A percentile compares a stretch with the other conserved stretches of the same genome.
These are phyloP conservation scores for Magallana angulata DNA, from an alignment of 1,140 invertebrate species.

Conservation along the genomic window DNA sequence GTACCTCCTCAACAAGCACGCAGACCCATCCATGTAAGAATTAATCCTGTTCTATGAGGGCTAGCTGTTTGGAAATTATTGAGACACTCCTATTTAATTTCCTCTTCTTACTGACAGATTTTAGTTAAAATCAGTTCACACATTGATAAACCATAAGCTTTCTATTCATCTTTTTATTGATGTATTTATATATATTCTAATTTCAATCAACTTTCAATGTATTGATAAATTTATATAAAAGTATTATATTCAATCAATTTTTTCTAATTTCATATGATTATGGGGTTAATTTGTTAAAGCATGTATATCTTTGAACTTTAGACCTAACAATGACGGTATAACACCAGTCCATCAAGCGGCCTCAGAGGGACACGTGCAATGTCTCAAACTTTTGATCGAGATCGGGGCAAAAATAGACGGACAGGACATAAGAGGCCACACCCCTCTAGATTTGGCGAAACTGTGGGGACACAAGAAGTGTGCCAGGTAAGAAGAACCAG, in stretches of 20 bases:
- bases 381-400: conserved; percentile 77
- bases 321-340: conserved; percentile 78
- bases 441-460: conserved; percentile 78
- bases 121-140: no score
- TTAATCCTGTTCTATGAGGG: neutral
- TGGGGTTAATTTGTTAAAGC: no score
- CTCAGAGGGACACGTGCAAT: conserved; percentile 78
- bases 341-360: conserved; percentile 79
- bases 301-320: conserved; percentile 48
- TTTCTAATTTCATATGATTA: no score
- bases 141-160: no score
- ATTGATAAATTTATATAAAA: no score
- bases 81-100: no score
- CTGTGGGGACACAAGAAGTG: conserved; percentile 79
- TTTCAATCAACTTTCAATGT: no score
- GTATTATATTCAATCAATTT: no score
- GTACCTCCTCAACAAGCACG: conserved; percentile 77
- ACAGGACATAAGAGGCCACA: conserved; percentile 75
- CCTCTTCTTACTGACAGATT: no score
- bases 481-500: conserved; percentile 73
- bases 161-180: no score
- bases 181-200: no score
- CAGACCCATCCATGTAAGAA: conserved; percentile 76
- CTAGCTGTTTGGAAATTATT: no score
- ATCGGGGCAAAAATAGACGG: conserved; percentile 73